Conservation (phyloP, 1,140 invertebrate genomes). For the Anagrus nilaparvatae region DNA sequence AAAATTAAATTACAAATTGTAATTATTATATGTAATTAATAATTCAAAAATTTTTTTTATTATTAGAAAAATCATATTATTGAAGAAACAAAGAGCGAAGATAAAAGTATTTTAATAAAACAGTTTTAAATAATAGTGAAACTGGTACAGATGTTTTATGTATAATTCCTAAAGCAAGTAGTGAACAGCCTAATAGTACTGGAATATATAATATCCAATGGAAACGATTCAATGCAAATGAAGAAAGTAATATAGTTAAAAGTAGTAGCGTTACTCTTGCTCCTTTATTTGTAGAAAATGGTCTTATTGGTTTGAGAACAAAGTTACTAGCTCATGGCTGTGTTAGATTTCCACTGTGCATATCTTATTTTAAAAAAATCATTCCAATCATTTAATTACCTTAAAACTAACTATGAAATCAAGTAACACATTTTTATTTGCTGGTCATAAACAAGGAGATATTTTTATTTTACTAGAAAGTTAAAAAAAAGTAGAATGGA, state of each 20-base stretch:
- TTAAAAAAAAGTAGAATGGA: constrained; percentile 46
- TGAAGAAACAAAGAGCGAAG: constrained; percentile 22
- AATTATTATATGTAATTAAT: not conserved
- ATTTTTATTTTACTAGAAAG: constrained; percentile 47
- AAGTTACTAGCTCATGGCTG: constrained; percentile 63
- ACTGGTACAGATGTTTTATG: constrained; percentile 43
- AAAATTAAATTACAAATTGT: not conserved
- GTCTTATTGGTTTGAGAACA: constrained; percentile 61
- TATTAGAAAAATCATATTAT: constrained; percentile 32
- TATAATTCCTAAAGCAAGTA: constrained; percentile 38
- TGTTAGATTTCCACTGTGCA: constrained; percentile 56
- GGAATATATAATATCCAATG: constrained; percentile 67
- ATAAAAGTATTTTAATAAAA: constrained; percentile 28
- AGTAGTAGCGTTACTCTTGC: constrained; percentile 45
- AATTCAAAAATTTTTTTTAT: constrained; percentile 3
- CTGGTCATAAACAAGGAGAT: constrained; percentile 77
- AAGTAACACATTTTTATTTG: constrained; percentile 81
- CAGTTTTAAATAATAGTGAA: constrained; percentile 37
- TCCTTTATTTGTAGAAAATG: constrained; percentile 51
- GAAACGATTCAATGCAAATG: constrained; percentile 50
- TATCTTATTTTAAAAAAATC: constrained; percentile 62
- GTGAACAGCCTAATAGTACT: constrained; percentile 48
- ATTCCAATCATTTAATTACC: constrained; percentile 58
- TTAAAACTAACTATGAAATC: constrained; percentile 67
- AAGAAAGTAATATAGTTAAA: constrained; percentile 29